Evolutionary conservation across 2,113 vertebrate species (phyloP).

Genomic region (Ictalurus punctatus): DNA sequence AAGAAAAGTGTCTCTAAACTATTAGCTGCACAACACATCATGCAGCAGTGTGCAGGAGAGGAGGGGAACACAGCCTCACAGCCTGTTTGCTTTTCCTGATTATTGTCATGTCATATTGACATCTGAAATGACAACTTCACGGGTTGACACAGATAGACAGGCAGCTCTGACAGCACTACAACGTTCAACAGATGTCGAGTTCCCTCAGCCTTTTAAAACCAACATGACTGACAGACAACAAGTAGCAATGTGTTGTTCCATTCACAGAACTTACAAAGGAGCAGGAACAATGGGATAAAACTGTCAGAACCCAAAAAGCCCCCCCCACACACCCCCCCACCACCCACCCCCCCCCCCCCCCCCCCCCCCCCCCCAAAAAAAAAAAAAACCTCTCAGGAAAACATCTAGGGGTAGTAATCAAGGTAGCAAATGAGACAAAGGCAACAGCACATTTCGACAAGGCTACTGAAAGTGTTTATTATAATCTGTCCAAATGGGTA

Average conservation of each 20-base stretch:
- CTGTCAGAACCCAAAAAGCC: constrained; percentile 31
- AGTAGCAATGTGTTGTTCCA: constrained; percentile 55
- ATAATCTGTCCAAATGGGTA: constrained; percentile 26
- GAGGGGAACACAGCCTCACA: constrained; percentile 25
- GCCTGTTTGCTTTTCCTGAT: constrained; percentile 46
- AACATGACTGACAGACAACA: constrained; percentile 57
- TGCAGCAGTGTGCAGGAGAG: constrained; percentile 27
- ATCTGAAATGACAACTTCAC: constrained; percentile 55
- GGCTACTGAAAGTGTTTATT: constrained; percentile 35
- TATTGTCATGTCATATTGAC: constrained; percentile 52
- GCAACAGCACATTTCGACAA: constrained; percentile 41
- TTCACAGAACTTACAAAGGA: constrained; percentile 54
- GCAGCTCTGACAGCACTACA: constrained; percentile 54
- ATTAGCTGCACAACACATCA: constrained; percentile 18
- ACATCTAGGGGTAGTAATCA: constrained; percentile 45
- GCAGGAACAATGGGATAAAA: constrained; percentile 50
- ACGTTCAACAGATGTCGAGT: constrained; percentile 50
- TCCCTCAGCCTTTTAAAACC: constrained; percentile 52
- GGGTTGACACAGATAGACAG: constrained; percentile 51
- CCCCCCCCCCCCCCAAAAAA: neutral
- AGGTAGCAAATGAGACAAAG: constrained; percentile 51
- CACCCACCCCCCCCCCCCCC: neutral
- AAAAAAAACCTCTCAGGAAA: constrained; percentile 34
- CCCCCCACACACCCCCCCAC: too few relatives aligned
- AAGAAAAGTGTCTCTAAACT: constrained; percentile 17